Evolutionary conservation across 2,797 vertebrate genomes (phyloP).

Genomic region (Psittacula echo): DNA sequence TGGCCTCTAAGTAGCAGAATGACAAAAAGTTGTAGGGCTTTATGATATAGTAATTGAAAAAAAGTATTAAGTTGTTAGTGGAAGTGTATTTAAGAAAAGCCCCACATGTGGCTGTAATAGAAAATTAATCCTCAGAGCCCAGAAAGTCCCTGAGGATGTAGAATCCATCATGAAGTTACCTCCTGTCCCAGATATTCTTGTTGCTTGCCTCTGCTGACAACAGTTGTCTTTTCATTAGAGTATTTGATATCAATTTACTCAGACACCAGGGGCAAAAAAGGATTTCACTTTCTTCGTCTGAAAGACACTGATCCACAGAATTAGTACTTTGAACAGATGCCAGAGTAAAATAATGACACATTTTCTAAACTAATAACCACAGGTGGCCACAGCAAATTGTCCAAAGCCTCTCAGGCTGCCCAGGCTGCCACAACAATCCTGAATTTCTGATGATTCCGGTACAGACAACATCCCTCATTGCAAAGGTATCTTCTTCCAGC

Average conservation of each 20-base stretch:
- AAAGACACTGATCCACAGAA: slow-evolving; percentile 60
- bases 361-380: slow-evolving; percentile 34
- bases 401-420: slow-evolving; percentile 26
- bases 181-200: slow-evolving; percentile 66
- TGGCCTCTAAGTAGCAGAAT: not conserved
- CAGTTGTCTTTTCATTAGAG: slow-evolving; percentile 65
- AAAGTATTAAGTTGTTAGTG: slow-evolving; percentile 57
- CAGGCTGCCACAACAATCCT: not conserved
- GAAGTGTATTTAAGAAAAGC: slow-evolving; percentile 68
- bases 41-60: slow-evolving; percentile 29
- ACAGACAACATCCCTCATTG: not conserved
- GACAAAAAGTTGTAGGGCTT: slow-evolving; percentile 10
- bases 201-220: slow-evolving; percentile 60
- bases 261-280: slow-evolving; percentile 57
- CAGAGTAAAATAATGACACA: slow-evolving; percentile 42
- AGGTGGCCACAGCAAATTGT: slow-evolving; percentile 31
- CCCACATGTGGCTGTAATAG: slow-evolving; percentile 44
- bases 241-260: slow-evolving; percentile 67
- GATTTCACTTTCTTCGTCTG: slow-evolving; percentile 61
- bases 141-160: slow-evolving; percentile 55
- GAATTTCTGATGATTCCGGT: not conserved
- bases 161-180: slow-evolving; percentile 61
- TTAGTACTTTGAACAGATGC: slow-evolving; percentile 53
- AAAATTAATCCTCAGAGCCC: slow-evolving; percentile 68
- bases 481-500: not conserved